A percentile compares a stretch with the other conserved stretches of the same genome.
Conservation (phyloP, 1,140 invertebrate species). For the Capitella teleta region DNA sequence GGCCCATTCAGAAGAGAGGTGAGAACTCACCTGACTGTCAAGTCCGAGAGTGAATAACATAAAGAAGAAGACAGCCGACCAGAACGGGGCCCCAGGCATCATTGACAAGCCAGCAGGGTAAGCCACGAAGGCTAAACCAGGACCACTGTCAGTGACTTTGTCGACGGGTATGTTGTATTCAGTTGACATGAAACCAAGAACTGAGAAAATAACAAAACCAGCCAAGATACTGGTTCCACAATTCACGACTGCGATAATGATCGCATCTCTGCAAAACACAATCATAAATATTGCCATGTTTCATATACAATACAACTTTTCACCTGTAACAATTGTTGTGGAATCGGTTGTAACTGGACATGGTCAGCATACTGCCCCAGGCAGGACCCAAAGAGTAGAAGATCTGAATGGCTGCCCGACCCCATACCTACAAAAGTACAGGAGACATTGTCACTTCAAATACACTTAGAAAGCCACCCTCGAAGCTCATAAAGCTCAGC, state of each 20-base stretch:
- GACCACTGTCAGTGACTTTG: slow-evolving; percentile 54
- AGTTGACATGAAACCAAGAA: slow-evolving; percentile 26
- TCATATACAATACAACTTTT: background rate
- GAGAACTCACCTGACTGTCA: slow-evolving; percentile 33
- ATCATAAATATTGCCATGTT: background rate
- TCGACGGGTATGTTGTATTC: background rate
- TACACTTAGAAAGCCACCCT: no score
- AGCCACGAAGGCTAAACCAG: slow-evolving; percentile 69
- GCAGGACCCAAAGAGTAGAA: slow-evolving; percentile 52
- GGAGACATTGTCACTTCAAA: no score
- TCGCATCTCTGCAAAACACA: slow-evolving; percentile 52
- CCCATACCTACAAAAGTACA: slow-evolving; percentile 64
- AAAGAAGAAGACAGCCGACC: slow-evolving; percentile 75
- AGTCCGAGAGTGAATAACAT: slow-evolving; percentile 39
- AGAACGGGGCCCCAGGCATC: slow-evolving; percentile 65
- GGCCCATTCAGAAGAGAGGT: no score
- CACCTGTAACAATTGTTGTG: slow-evolving; percentile 38
- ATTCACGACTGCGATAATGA: slow-evolving; percentile 70
- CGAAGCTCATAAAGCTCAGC: no score
- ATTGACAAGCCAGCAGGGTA: slow-evolving; percentile 75
- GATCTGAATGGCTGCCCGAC: slow-evolving; percentile 71
- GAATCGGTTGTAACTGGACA: slow-evolving; percentile 39
- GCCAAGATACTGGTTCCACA: slow-evolving; percentile 56
- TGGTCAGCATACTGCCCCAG: slow-evolving; percentile 33
- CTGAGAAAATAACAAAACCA: slow-evolving; percentile 27